These are phyloP conservation scores for Spea hammondii DNA, from an alignment of 2,797 vertebrate species.

Conservation along the genomic window DNA sequence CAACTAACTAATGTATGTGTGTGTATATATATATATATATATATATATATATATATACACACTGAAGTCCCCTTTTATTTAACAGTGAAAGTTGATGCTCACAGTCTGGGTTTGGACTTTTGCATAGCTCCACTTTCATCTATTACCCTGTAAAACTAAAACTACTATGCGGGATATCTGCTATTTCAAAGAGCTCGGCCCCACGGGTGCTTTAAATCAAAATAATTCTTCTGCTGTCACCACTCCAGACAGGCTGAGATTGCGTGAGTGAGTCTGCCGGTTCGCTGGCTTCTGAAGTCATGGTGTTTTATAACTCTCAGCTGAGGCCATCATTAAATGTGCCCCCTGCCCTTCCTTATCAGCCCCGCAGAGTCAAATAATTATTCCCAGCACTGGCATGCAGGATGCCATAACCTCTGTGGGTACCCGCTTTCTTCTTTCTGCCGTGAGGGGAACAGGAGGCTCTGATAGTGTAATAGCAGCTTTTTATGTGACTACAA, in stretches of 20 bases:
- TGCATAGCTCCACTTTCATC: slow-evolving; percentile 37
- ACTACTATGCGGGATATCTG: slow-evolving; percentile 44
- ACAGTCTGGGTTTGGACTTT: slow-evolving; percentile 27
- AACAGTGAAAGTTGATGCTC: slow-evolving; percentile 34
- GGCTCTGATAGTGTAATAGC: slow-evolving; percentile 35
- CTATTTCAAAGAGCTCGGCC: slow-evolving; percentile 46
- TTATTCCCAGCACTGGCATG: slow-evolving; percentile 38
- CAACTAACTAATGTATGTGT: not conserved
- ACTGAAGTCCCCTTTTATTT: slow-evolving; percentile 27
- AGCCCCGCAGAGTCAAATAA: slow-evolving; percentile 46
- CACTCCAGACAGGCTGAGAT: slow-evolving; percentile 27
- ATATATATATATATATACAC: too few species aligned
- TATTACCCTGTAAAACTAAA: slow-evolving; percentile 35
- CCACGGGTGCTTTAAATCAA: slow-evolving; percentile 43
- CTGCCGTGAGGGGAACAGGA: slow-evolving; percentile 8
- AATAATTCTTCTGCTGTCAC: slow-evolving; percentile 33
- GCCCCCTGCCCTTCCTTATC: slow-evolving; percentile 49
- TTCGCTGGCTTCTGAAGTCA: slow-evolving; percentile 14
- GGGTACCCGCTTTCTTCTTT: slow-evolving; percentile 39
- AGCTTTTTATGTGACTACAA: slow-evolving; percentile 20
- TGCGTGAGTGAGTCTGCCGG: slow-evolving; percentile 12
- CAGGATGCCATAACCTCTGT: slow-evolving; percentile 34
- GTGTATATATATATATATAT: not conserved
- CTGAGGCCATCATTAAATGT: slow-evolving; percentile 48
- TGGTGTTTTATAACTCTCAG: slow-evolving; percentile 42